These are phyloP conservation scores for Phanerotoma sp. DNA, from an alignment of 2,888 invertebrate genomes.

Conservation along the genomic window DNA sequence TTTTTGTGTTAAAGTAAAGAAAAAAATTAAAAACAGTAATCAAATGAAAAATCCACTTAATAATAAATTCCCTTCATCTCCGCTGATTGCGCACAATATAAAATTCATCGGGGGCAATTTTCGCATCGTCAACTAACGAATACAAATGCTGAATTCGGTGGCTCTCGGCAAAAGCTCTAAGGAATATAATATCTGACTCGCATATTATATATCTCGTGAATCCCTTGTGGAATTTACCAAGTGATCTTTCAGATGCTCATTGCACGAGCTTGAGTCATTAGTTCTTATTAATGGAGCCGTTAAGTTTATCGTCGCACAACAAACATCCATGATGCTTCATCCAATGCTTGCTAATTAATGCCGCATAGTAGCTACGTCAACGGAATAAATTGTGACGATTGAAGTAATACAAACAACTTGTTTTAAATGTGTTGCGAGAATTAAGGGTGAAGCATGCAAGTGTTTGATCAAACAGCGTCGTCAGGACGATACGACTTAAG, in stretches of 20 bases:
- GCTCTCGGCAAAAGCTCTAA: neutral
- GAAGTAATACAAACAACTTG: conserved; percentile 15
- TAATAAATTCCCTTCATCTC: conserved; percentile 26
- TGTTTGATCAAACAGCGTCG: neutral
- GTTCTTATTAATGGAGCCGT: conserved; percentile 47
- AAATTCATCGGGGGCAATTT: conserved; percentile 44
- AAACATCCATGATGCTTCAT: conserved; percentile 31
- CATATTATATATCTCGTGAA: conserved; percentile 21
- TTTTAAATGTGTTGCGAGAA: neutral
- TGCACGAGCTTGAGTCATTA: conserved; percentile 36
- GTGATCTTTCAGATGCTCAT: conserved; percentile 17
- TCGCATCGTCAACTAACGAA: conserved; percentile 47
- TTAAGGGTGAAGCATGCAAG: neutral
- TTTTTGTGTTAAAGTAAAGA: no score
- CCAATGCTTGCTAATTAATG: conserved; percentile 27
- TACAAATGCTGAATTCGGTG: conserved; percentile 52
- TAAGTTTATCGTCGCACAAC: conserved; percentile 44
- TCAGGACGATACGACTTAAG: conserved; percentile 9
- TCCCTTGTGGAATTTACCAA: conserved; percentile 21
- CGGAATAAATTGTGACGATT: conserved; percentile 22
- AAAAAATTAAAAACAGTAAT: neutral
- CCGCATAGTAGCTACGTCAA: conserved; percentile 22
- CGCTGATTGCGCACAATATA: conserved; percentile 46
- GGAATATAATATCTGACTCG: neutral
- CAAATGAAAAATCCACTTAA: conserved; percentile 10